A percentile compares a stretch with the other conserved stretches of the same genome.
These are phyloP conservation scores for Hyposoter dolosus DNA, from an alignment of 2,888 invertebrate genomes.

Conservation along the genomic window DNA sequence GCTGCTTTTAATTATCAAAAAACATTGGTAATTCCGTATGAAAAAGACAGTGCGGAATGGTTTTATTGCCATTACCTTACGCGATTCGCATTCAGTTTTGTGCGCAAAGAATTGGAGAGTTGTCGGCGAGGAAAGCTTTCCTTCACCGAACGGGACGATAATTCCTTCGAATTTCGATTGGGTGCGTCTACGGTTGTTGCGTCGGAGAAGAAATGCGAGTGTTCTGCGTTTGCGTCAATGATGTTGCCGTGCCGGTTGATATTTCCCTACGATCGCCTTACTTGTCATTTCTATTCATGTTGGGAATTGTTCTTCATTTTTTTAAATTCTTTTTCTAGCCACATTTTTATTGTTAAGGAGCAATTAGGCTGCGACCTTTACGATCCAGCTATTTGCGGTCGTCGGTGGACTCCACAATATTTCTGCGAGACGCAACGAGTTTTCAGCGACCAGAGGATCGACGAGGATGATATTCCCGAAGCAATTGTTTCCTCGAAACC, in stretches of 20 bases:
- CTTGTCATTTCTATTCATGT: not conserved
- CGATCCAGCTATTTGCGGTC: not conserved
- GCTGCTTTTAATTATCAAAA: not conserved
- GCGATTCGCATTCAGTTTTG: not conserved
- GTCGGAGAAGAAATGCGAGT: not conserved
- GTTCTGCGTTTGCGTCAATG: constrained; percentile 1
- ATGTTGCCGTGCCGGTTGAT: constrained; percentile 6
- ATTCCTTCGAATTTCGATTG: not conserved
- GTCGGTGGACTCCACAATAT: not conserved
- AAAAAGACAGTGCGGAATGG: not conserved
- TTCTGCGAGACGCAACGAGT: not conserved
- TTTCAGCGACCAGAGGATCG: not conserved
- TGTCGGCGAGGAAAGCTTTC: not conserved
- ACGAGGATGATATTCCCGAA: not conserved
- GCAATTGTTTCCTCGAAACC: not conserved
- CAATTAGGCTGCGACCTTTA: constrained; percentile 12
- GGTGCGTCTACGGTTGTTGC: not conserved
- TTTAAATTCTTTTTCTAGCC: not conserved
- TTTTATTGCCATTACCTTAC: not conserved
- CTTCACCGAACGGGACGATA: not conserved
- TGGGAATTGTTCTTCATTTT: not conserved
- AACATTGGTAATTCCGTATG: not conserved
- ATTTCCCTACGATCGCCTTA: not conserved
- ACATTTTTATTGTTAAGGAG: not conserved
- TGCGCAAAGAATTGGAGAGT: not conserved